phyloP scores from a whole-genome alignment of 64 coral and sea anemone species.

The Exaiptasia diaphana region DNA sequence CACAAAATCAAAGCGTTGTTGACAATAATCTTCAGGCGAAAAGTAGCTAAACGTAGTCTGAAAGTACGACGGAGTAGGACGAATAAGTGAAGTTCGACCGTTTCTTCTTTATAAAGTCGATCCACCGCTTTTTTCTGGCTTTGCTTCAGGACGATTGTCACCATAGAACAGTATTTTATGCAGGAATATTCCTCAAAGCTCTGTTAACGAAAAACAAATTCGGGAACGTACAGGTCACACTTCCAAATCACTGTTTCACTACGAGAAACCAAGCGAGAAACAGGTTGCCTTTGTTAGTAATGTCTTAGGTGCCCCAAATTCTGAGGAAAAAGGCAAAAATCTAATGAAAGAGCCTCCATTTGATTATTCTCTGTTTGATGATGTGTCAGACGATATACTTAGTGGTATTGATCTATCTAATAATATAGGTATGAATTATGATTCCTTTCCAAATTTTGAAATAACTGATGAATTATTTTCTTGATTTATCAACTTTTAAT shows the following conservation, averaged over 20 bases:
- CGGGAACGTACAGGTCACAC: conserved; percentile 6
- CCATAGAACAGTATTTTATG: too few relatives aligned
- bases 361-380: background rate
- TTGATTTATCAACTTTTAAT: background rate
- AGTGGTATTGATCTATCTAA: conserved; percentile 11
- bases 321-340: background rate
- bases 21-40: too few relatives aligned
- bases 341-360: too few relatives aligned
- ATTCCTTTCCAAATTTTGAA: conserved; percentile 5
- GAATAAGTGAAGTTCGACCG: too few relatives aligned
- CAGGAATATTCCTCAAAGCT: too few relatives aligned
- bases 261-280: conserved; percentile 3
- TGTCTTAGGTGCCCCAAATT: conserved; percentile 18
- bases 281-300: conserved; percentile 9
- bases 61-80: too few relatives aligned
- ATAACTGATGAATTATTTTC: background rate
- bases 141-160: too few relatives aligned
- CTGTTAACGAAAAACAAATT: background rate
- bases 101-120: too few relatives aligned
- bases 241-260: conserved; percentile 8
- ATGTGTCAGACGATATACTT: conserved; percentile 6
- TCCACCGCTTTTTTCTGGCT: too few relatives aligned
- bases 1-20: too few relatives aligned
- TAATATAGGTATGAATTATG: background rate
- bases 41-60: too few relatives aligned